Conservation (phyloP, 1,140 invertebrate genomes). For the Papilio polytes region DNA sequence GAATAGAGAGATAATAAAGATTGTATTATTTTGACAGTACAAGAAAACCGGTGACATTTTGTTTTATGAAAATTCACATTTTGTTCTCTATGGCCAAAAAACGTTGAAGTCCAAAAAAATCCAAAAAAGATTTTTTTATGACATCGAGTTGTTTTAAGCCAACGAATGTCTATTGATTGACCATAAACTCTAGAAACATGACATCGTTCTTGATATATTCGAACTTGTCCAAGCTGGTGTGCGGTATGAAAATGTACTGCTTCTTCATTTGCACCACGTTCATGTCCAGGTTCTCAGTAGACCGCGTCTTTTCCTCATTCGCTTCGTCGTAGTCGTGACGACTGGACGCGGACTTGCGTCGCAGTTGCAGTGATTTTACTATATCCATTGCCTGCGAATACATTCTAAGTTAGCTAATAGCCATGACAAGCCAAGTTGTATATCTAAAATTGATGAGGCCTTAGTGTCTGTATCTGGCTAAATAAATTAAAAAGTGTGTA, state of each 20-base stretch:
- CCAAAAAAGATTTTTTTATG: background rate
- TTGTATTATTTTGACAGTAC: background rate
- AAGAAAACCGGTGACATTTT: background rate
- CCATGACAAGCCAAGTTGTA: too few relatives aligned
- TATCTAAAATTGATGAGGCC: too few relatives aligned
- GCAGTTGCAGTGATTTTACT: conserved; percentile 75
- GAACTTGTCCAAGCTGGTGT: conserved; percentile 86
- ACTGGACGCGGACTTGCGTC: conserved; percentile 68
- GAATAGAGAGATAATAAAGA: background rate
- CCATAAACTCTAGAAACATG: conserved; percentile 87
- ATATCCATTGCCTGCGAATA: conserved; percentile 78
- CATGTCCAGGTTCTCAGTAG: conserved; percentile 67
- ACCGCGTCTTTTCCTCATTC: conserved; percentile 59
- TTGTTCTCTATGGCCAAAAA: background rate
- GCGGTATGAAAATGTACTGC: conserved; percentile 90
- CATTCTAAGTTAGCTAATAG: too few relatives aligned
- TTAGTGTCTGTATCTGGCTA: background rate
- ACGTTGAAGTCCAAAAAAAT: background rate
- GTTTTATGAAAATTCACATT: too few relatives aligned
- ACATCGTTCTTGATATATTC: conserved; percentile 87
- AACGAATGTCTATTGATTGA: conserved; percentile 60
- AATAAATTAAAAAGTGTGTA: background rate
- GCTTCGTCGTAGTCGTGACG: conserved; percentile 66
- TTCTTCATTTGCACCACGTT: conserved; percentile 79
- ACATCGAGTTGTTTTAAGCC: background rate